These are phyloP conservation scores for Monomorium pharaonis DNA, from an alignment of 1,140 invertebrate genomes.

Conservation along the genomic window DNA sequence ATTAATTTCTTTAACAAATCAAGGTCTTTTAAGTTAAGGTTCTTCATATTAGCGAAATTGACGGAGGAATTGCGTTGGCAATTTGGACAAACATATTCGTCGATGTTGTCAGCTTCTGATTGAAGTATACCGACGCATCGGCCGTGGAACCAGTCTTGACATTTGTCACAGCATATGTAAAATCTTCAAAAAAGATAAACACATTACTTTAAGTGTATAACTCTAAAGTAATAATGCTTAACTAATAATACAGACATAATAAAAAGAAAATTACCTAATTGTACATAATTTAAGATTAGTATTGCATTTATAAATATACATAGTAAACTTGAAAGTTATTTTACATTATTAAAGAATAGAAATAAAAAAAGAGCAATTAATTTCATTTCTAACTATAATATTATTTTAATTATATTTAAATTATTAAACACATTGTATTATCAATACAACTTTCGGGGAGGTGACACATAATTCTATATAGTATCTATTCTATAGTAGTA, in stretches of 20 bases:
- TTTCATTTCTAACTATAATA: no score
- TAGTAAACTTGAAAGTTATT: no score
- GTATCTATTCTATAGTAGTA: no score
- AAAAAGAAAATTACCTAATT: slow-evolving; percentile 1
- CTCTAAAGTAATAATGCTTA: slow-evolving; percentile 30
- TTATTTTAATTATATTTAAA: neutral
- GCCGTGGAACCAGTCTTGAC: slow-evolving; percentile 99
- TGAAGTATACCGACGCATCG: slow-evolving; percentile 98
- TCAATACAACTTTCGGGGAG: neutral
- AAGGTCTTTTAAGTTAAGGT: slow-evolving; percentile 92
- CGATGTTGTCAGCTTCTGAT: slow-evolving; percentile 96
- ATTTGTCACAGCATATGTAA: slow-evolving; percentile 99
- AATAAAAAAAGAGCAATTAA: no score
- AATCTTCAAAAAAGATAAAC: slow-evolving; percentile 87
- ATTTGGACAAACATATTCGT: slow-evolving; percentile 98
- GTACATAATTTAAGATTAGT: neutral
- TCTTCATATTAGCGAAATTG: slow-evolving; percentile 96
- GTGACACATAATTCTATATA: neutral
- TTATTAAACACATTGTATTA: neutral
- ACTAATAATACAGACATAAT: slow-evolving; percentile 30
- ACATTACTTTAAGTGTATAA: slow-evolving; percentile 11
- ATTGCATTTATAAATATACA: neutral
- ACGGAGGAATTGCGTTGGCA: slow-evolving; percentile 95
- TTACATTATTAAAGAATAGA: no score
- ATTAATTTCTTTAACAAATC: slow-evolving; percentile 93